A percentile compares a stretch with the other conserved stretches of the same genome.
phyloP scores from a whole-genome alignment of 2,888 invertebrate species.

The Dynastes hyllus region DNA sequence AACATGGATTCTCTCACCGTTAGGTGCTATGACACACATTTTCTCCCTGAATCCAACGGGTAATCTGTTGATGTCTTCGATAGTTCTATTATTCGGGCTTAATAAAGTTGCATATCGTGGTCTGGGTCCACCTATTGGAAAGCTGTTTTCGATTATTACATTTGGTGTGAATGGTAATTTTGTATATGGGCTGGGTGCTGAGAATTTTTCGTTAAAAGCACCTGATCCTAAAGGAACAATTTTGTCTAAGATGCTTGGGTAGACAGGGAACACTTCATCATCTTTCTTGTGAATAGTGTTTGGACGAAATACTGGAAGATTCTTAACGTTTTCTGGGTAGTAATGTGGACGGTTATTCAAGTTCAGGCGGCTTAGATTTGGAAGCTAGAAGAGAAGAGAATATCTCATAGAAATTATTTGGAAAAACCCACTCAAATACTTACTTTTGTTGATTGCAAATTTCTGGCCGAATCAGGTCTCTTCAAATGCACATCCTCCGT shows the following conservation, averaged over 20 bases:
- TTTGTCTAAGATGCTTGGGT: conserved; percentile 45
- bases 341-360: conserved; percentile 27
- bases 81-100: conserved; percentile 34
- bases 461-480: conserved; percentile 56
- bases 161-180: conserved; percentile 49
- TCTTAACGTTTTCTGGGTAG: conserved; percentile 46
- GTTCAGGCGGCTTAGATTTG: conserved; percentile 39
- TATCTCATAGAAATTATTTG: not conserved
- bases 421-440: not conserved
- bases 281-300: conserved; percentile 38
- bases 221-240: conserved; percentile 45
- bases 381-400: conserved; percentile 8
- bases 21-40: conserved; percentile 47
- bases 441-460: conserved; percentile 47
- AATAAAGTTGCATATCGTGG: conserved; percentile 46
- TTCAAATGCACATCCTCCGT: conserved; percentile 65
- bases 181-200: conserved; percentile 42
- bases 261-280: conserved; percentile 47
- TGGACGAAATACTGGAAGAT: conserved; percentile 44
- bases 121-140: conserved; percentile 39
- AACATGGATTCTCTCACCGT: conserved; percentile 48
- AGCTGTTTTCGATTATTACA: conserved; percentile 46
- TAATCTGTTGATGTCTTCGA: conserved; percentile 49
- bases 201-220: conserved; percentile 46
- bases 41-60: conserved; percentile 50